Conservation (phyloP, 1,140 invertebrate genomes). For the Drosophila repletoides region DNA sequence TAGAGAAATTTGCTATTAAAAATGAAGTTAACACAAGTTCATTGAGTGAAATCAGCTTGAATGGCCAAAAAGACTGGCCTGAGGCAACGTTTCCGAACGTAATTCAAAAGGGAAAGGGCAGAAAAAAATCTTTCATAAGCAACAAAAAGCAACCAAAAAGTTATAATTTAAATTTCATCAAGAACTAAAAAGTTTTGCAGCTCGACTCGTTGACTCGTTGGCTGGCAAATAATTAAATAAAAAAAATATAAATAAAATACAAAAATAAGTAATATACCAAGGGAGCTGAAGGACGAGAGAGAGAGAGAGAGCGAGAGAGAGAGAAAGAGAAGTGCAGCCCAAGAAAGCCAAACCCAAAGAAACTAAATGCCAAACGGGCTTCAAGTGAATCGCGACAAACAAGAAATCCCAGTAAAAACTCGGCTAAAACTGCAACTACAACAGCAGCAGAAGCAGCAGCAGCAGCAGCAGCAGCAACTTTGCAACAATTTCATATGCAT, state of each 20-base stretch:
- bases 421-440: slow-evolving; percentile 7
- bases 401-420: slow-evolving; percentile 17
- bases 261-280: background rate
- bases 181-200: slow-evolving; percentile 55
- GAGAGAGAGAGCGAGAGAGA: background rate
- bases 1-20: too few relatives aligned
- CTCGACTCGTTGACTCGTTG: slow-evolving; percentile 47
- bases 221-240: slow-evolving; percentile 66
- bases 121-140: background rate
- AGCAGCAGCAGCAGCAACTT: slow-evolving; percentile 43
- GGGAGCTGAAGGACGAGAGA: too few relatives aligned
- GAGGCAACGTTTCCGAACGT: background rate
- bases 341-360: slow-evolving; percentile 12
- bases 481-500: slow-evolving; percentile 73
- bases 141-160: slow-evolving; percentile 44
- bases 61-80: background rate
- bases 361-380: slow-evolving; percentile 71
- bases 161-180: slow-evolving; percentile 70
- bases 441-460: slow-evolving; percentile 30
- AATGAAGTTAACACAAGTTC: background rate
- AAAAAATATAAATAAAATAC: slow-evolving; percentile 25
- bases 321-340: background rate
- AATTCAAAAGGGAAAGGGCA: slow-evolving; percentile 1
- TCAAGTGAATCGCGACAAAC: slow-evolving; percentile 63
- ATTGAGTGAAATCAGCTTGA: background rate